Conservation (phyloP, 2,113 vertebrate species). For the Colistium nudipinnis region DNA sequence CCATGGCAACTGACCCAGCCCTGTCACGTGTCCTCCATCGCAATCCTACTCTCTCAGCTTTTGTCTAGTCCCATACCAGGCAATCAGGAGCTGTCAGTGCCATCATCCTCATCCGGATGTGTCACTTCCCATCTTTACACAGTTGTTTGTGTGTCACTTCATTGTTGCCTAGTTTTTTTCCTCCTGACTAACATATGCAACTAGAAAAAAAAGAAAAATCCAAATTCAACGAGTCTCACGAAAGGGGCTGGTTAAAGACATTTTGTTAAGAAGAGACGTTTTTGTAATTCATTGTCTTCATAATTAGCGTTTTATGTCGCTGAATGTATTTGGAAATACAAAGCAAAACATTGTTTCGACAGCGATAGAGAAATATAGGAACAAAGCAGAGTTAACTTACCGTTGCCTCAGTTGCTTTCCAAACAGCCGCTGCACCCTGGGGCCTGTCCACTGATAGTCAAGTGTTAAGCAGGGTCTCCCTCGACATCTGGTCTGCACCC, state of each 20-base stretch:
- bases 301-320: constrained; percentile 6
- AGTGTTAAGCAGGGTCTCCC: constrained; percentile 59
- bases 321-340: constrained; percentile 12
- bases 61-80: constrained; percentile 43
- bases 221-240: constrained; percentile 13
- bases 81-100: constrained; percentile 52
- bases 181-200: neutral
- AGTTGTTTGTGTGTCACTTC: constrained; percentile 32
- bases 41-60: neutral
- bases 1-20: constrained; percentile 51
- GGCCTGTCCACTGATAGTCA: constrained; percentile 41
- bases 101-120: constrained; percentile 27
- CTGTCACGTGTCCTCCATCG: constrained; percentile 32
- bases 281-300: constrained; percentile 6
- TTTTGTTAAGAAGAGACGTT: neutral
- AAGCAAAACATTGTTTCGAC: constrained; percentile 5
- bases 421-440: constrained; percentile 56
- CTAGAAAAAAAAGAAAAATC: neutral
- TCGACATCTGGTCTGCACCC: constrained; percentile 63
- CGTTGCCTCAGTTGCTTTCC: constrained; percentile 22
- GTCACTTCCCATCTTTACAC: constrained; percentile 36
- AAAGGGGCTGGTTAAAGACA: neutral
- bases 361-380: constrained; percentile 14
- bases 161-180: neutral
- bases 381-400: constrained; percentile 12